Evolutionary conservation across 2,888 invertebrate species (phyloP).

Genomic region (Andrena camellia): DNA sequence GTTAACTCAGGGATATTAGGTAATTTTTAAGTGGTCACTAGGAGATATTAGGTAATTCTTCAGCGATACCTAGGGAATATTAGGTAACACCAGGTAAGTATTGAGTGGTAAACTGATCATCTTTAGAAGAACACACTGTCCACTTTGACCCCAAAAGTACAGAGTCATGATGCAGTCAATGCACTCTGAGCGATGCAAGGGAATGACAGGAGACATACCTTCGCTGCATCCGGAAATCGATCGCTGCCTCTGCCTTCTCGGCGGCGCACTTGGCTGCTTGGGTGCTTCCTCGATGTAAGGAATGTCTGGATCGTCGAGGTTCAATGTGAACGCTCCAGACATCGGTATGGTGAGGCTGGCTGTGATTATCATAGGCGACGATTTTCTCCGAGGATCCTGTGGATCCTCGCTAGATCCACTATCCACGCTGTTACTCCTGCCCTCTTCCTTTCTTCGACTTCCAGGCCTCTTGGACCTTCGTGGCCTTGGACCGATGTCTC

Average conservation of each 20-base stretch:
- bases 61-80: no score
- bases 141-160: no score
- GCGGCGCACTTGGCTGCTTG: constrained; percentile 84
- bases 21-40: no score
- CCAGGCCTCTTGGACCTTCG: constrained; percentile 83
- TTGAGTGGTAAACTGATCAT: no score
- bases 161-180: no score
- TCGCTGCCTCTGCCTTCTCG: constrained; percentile 85
- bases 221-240: constrained; percentile 82
- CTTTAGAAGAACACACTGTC: no score
- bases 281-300: constrained; percentile 89
- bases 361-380: constrained; percentile 89
- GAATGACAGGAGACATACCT: constrained; percentile 68
- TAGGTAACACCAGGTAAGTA: no score
- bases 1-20: no score
- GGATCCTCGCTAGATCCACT: constrained; percentile 84
- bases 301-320: constrained; percentile 88
- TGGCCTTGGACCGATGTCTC: constrained; percentile 87
- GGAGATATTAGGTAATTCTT: no score
- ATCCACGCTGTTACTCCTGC: constrained; percentile 86
- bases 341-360: constrained; percentile 93
- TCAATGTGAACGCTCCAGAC: constrained; percentile 86
- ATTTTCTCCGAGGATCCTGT: constrained; percentile 86
- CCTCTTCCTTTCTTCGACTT: constrained; percentile 85
- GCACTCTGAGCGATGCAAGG: no score